Evolutionary conservation across 1,140 invertebrate genomes (phyloP), one percentile per base, ranked within the genome.

Genomic region (Charaxes varanes): DNA sequence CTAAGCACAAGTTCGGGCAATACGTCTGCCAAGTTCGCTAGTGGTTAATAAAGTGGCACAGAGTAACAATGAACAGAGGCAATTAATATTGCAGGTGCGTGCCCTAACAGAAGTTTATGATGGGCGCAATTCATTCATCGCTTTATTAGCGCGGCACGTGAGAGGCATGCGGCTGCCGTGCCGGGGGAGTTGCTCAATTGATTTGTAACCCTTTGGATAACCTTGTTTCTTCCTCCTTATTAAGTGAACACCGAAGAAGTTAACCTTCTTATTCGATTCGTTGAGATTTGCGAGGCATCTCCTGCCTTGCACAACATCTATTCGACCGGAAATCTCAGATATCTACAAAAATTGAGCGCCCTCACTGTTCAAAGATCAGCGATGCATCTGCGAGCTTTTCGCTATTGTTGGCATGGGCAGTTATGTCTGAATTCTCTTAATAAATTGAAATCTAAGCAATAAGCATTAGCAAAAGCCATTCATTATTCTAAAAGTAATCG

Each of bases 131-230:
- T 63, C 61, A 68, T 76, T 63, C 53, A 69, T 71, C 57, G 60
- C 37, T 65, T 70, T 72, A 77, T 79, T 79, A 77, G 62, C 34
- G 24, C 24, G 35, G 54, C 45, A 49, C 70, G 71, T 77, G 74
- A 54, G 41, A 46, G 50, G 62, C 69, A 74, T 79, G 60, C 57
- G 21, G 16, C 38, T 46, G 46, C 26, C 33, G 37, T 24, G 28
- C 41, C 41, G 22, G 44, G 30, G 30, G 27, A 41, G 38, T 18
- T 34, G 24, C 42, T 60, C 56, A 57, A 56, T 53, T 59, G 43
- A 54, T 65, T 44, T 47, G 43, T 46, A 43, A 49, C 26, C 35
- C 42, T 47, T 50, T 55, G 6, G 27, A 18, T 34, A 34, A 41
- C 19, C 24, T 31, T 23, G 37, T 44, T 46, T 5, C 27, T 7